These are phyloP conservation scores for Hippocampus zosterae DNA, from an alignment of 2,113 vertebrate genomes.

Conservation along the genomic window DNA sequence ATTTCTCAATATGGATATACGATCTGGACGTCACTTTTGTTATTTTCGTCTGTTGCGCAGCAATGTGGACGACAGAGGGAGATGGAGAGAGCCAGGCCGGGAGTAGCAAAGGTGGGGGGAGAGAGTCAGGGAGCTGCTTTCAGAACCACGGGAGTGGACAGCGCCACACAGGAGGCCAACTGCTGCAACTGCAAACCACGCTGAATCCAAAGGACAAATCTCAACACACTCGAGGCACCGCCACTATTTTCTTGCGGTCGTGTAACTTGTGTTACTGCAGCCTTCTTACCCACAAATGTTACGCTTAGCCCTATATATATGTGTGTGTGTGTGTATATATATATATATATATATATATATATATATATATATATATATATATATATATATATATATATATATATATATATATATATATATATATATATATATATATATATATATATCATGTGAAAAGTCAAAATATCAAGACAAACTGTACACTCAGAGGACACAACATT, in stretches of 20 bases:
- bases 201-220: neutral
- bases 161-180: conserved; percentile 69
- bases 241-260: neutral
- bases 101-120: conserved; percentile 6
- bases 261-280: neutral
- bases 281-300: too few relatives aligned
- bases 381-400: too few relatives aligned
- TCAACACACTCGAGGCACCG: neutral
- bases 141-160: conserved; percentile 73
- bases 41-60: neutral
- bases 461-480: too few relatives aligned
- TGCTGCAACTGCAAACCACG: conserved; percentile 46
- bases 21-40: accelerated
- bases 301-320: too few relatives aligned
- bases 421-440: too few relatives aligned
- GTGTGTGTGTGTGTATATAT: too few relatives aligned
- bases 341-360: too few relatives aligned
- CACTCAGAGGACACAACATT: too few relatives aligned
- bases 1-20: neutral
- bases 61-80: conserved; percentile 39
- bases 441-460: too few relatives aligned
- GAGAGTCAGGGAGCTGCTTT: conserved; percentile 41
- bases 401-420: too few relatives aligned
- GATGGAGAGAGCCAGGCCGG: conserved; percentile 12
- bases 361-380: too few relatives aligned